Evolutionary conservation across 2,113 vertebrate species (phyloP).

Genomic region (Tachysurus vachellii): DNA sequence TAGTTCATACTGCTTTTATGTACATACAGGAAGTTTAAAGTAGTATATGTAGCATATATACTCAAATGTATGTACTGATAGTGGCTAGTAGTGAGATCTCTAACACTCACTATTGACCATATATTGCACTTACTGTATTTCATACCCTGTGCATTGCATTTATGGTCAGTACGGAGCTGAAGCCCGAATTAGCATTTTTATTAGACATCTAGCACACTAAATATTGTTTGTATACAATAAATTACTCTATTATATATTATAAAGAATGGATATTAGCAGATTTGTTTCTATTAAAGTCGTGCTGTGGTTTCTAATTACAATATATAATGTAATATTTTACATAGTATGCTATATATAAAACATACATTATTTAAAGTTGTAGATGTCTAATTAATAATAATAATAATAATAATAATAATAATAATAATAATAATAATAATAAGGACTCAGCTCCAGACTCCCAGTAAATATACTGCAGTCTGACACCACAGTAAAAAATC

Average conservation of each 20-base stretch:
- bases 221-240: neutral
- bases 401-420: neutral
- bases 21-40: neutral
- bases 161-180: neutral
- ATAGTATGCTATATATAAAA: neutral
- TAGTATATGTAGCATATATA: neutral
- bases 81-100: neutral
- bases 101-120: neutral
- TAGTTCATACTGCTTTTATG: neutral
- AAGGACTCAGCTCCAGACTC: neutral
- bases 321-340: neutral
- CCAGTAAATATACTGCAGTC: neutral
- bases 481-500: neutral
- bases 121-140: neutral
- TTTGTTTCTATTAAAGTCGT: neutral
- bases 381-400: neutral
- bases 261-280: neutral
- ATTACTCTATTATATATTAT: neutral
- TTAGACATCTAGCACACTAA: neutral
- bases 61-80: neutral
- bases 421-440: neutral
- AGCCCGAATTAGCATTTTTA: neutral
- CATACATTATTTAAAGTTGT: neutral
- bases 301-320: neutral
- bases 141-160: neutral